Base-by-base conservation (phyloP, 2,888 invertebrate species). In the Siphlonurus alternatus region DNA sequence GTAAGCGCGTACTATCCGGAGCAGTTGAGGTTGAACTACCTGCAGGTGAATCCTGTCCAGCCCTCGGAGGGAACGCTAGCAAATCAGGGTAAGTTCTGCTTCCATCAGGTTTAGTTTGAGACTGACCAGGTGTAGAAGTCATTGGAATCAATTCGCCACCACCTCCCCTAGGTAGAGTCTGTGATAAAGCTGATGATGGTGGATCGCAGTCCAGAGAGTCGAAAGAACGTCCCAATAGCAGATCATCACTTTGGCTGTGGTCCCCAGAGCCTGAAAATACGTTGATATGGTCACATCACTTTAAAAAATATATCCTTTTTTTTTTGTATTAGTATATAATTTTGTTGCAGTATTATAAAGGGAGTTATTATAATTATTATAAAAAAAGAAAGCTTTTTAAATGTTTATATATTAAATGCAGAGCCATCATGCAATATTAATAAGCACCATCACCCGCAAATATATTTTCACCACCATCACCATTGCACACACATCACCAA, bases 11-110 rank as follows among this genome's bases (percentile, higher is more conserved):
- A 53, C 82, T 86, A 71, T 87, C 87, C 1, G 86, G 85, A 20
- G 88, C 87, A 18, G 90, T 90, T 1, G 90, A 90, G 2, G 87
- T 86, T 65, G 88, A 88, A 72, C 88, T 89, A 23, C 88, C 89
- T 65, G 89, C 87, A 7, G 88, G 88, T 1, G 88, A 88, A 63
- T 87, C 83, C 71, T 87, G 87, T 0, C 81, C 79, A 61, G 83
- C 83, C 69, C 84, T 80, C 0, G 85, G 80, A 2, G 88, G 87
- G 74, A 91, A 91, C 1, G 91, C 85, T 66, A 92, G 77, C 10
- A 92, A 78, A 73, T 92, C 92, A 0, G 92, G 91, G 24, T 65
- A 67, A 22, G 66, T 51, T 59, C 66, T 23, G 67, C 65, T 60
- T n/a, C 38, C 38, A 38, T 38, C 38, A 38, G 38, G 38, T 38